phyloP scores from a whole-genome alignment of 2,797 vertebrate genomes.

The Syngnathus acus region DNA sequence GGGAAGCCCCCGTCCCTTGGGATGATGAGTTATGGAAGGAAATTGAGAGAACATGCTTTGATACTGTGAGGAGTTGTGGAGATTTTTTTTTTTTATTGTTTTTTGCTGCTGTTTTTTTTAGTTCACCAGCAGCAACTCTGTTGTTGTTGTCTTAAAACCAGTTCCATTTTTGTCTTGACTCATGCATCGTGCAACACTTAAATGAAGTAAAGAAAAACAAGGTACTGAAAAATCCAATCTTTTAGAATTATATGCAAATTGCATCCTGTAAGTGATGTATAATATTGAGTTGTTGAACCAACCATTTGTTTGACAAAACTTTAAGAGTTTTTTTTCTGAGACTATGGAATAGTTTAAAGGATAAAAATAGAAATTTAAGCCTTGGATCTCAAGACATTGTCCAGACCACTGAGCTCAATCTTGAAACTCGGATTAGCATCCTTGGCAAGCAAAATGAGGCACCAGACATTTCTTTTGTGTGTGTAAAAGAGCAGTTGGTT shows the following conservation, averaged over 20 bases:
- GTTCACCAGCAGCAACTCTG: background rate
- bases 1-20: conserved; percentile 22
- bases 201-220: background rate
- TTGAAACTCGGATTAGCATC: too few relatives aligned
- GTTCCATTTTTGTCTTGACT: background rate
- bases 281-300: too few relatives aligned
- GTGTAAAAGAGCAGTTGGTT: background rate
- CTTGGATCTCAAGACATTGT: too few relatives aligned
- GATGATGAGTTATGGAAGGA: conserved; percentile 26
- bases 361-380: too few relatives aligned
- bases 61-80: conserved; percentile 22
- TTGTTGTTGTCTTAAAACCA: background rate
- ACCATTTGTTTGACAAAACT: too few relatives aligned
- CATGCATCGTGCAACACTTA: background rate
- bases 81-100: conserved; percentile 13
- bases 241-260: too few relatives aligned
- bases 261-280: too few relatives aligned
- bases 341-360: too few relatives aligned
- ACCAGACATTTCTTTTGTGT: background rate
- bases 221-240: background rate
- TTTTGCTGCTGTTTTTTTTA: background rate
- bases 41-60: conserved; percentile 41
- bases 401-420: too few relatives aligned
- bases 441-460: too few relatives aligned
- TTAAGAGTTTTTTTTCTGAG: too few relatives aligned